Evolutionary conservation across 2,888 invertebrate genomes (phyloP), one percentile per base, ranked within the genome.

Genomic region (Calliscelio sp.): DNA sequence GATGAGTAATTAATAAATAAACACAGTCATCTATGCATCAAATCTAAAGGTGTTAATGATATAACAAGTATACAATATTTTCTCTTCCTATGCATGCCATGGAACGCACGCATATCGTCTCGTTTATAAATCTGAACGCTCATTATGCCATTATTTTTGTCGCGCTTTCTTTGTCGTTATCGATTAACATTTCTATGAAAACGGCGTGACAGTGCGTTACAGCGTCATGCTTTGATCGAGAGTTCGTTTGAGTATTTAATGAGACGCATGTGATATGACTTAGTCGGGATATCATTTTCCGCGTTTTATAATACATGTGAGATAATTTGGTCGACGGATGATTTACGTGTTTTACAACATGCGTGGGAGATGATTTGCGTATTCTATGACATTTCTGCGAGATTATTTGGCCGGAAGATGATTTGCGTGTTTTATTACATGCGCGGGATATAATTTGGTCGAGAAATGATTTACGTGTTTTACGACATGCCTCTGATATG

Each of bases 351-450:
- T 74, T 74, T 65, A 51, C 55, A 38, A 2, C 55, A 18, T 11
- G 44, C 55, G 46, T 41, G 35, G 63, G 16, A 53, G 55, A 59
- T 73, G 44, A 44, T 44, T 44, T 44, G 44, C 44, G 44, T 59
- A 61, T 53, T 38, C 57, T 28, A 18, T 77, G 75, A 77, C 75
- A 41, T 55, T 63, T 65, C 65, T 66, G 65, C 14, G 55, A 66
- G 75, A 77, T 77, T 75, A 77, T 66, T 77, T 66, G 66, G 46
- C 11, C 38, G 75, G 57, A 77, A 77, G 75, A 77, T 77, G 75
- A 77, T 77, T 77, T 77, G 75, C 75, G 75, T 66, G 61, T 77
- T 77, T 77, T 77, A 77, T 77, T 77, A 57, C 66, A 66, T 53
- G 55, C 28, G 55, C 35, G 66, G 55, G 57, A 66, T 66, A 77